phyloP scores from a whole-genome alignment of 2,888 invertebrate species.

The Thalpophila matura region DNA sequence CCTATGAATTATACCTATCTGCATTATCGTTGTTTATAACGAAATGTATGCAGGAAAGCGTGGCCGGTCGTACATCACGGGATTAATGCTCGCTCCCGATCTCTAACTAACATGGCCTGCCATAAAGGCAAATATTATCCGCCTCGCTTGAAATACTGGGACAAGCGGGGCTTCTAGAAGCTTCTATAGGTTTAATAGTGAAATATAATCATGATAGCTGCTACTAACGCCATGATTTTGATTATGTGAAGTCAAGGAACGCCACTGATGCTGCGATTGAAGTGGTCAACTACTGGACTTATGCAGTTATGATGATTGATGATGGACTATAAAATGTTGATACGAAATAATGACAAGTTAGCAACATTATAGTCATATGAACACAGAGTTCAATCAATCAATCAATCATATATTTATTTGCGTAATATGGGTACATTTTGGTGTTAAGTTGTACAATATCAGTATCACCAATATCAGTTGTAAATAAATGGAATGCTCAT shows the following conservation, averaged over 20 bases:
- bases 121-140: constrained; percentile 62
- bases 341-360: no score
- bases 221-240: neutral
- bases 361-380: no score
- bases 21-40: constrained; percentile 51
- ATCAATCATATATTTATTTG: no score
- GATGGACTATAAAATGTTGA: no score
- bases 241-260: neutral
- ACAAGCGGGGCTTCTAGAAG: constrained; percentile 24
- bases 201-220: constrained; percentile 35
- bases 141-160: constrained; percentile 48
- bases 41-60: constrained; percentile 57
- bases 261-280: neutral
- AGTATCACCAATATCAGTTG: no score
- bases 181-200: constrained; percentile 40
- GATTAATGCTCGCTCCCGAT: constrained; percentile 67
- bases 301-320: no score
- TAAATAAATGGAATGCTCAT: no score
- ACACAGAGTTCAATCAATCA: no score
- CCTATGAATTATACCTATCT: constrained; percentile 16
- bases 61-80: constrained; percentile 63
- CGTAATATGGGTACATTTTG: no score
- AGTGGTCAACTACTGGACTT: no score
- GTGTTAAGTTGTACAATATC: no score
- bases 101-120: constrained; percentile 58